These are phyloP conservation scores for Trididemnum clinides DNA, from an alignment of 23 tunicate genomes.

Conservation along the genomic window DNA sequence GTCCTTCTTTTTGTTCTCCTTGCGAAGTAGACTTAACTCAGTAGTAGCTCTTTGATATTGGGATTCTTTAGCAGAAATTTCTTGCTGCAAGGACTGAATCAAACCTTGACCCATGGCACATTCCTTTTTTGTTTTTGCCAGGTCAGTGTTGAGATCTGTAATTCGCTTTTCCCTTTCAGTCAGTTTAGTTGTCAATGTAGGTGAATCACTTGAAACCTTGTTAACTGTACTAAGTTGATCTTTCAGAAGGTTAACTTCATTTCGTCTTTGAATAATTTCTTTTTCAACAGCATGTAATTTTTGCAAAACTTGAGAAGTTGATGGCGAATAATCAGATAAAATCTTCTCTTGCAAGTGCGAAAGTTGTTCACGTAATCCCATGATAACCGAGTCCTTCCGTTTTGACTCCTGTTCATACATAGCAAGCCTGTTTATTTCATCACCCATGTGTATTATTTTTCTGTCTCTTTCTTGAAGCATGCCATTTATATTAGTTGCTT, in stretches of 20 bases:
- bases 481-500: not conserved
- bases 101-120: constrained; percentile 83
- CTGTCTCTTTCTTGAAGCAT: constrained; percentile 52
- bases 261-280: constrained; percentile 47
- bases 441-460: constrained; percentile 70
- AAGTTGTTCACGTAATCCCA: constrained; percentile 57
- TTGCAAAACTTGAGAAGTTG: constrained; percentile 47
- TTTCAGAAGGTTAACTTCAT: constrained; percentile 49
- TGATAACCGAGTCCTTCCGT: constrained; percentile 49
- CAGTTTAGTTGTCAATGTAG: constrained; percentile 70
- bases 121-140: constrained; percentile 59
- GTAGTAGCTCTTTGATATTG: constrained; percentile 30
- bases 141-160: constrained; percentile 52
- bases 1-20: constrained; percentile 65
- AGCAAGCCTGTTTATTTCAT: constrained; percentile 70
- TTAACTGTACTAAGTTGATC: constrained; percentile 58
- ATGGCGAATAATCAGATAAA: not conserved
- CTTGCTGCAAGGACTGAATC: constrained; percentile 72
- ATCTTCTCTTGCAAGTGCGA: constrained; percentile 39
- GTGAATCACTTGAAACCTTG: constrained; percentile 20
- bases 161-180: constrained; percentile 67
- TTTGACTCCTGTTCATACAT: constrained; percentile 76
- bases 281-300: constrained; percentile 66
- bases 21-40: constrained; percentile 40
- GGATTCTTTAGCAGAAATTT: constrained; percentile 50